These are phyloP conservation scores for Leucoma salicis DNA, from an alignment of 2,888 invertebrate genomes.

Conservation along the genomic window DNA sequence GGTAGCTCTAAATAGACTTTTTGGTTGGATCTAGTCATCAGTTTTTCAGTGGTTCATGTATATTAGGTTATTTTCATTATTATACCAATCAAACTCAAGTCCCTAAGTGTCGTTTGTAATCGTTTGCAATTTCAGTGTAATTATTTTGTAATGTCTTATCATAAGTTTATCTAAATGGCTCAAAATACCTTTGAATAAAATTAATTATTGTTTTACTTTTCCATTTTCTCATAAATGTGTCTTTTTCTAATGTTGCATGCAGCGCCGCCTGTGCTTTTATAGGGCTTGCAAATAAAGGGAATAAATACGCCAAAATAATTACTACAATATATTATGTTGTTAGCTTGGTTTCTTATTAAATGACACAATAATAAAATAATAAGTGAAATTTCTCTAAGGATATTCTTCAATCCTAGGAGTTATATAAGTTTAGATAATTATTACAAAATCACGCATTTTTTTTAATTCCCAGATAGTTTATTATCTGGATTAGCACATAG, in stretches of 20 bases:
- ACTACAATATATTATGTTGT: not conserved
- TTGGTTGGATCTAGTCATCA: not conserved
- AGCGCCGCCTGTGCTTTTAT: not conserved
- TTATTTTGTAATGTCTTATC: no score
- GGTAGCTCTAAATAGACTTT: not conserved
- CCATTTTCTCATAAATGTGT: no score
- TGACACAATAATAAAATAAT: not conserved
- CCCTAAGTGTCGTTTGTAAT: constrained; percentile 1
- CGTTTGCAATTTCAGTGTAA: not conserved
- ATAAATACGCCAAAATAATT: not conserved
- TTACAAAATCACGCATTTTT: no score
- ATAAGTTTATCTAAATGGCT: no score
- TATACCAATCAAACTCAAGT: not conserved
- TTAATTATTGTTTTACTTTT: no score
- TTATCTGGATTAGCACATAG: no score
- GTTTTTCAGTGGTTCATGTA: constrained; percentile 5
- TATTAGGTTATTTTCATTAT: not conserved
- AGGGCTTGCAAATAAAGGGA: not conserved
- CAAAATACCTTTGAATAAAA: no score
- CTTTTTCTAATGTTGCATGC: not conserved
- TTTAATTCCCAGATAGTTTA: no score
- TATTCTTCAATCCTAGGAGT: no score
- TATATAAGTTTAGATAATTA: no score
- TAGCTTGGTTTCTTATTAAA: not conserved
- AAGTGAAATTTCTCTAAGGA: no score